These are phyloP conservation scores for Dermatemys mawii DNA, from an alignment of 2,113 vertebrate species.

Conservation along the genomic window DNA sequence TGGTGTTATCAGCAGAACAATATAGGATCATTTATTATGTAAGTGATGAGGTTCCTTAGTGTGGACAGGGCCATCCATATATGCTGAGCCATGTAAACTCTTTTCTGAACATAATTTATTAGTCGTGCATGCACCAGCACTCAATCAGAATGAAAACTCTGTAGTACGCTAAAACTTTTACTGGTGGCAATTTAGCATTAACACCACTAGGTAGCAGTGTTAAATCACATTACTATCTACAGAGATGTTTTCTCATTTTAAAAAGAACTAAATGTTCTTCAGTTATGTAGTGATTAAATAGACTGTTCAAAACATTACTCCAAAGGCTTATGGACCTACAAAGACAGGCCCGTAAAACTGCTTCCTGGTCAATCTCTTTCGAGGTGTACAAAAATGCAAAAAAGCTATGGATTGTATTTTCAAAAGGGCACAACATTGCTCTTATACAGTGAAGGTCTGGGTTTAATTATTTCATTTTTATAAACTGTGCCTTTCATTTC, in stretches of 20 bases:
- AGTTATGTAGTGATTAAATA: background rate
- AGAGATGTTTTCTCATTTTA: background rate
- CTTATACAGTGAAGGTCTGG: no score
- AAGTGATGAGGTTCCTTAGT: background rate
- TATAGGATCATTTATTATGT: background rate
- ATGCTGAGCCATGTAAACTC: background rate
- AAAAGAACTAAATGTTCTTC: background rate
- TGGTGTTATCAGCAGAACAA: background rate
- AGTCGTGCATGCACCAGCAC: background rate
- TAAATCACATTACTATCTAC: background rate
- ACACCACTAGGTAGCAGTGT: conserved; percentile 22
- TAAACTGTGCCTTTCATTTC: no score
- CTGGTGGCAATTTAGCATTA: background rate
- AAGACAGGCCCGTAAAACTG: background rate
- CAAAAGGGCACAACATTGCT: background rate
- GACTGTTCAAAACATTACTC: background rate
- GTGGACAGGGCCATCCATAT: background rate
- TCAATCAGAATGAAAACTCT: background rate
- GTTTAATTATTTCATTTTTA: no score
- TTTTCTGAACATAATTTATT: background rate
- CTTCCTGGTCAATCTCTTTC: background rate
- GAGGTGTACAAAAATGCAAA: background rate
- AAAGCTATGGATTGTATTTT: background rate
- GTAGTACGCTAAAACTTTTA: background rate
- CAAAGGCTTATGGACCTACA: background rate